phyloP scores from a whole-genome alignment of 1,140 invertebrate genomes.

The Danaus plexippus region DNA sequence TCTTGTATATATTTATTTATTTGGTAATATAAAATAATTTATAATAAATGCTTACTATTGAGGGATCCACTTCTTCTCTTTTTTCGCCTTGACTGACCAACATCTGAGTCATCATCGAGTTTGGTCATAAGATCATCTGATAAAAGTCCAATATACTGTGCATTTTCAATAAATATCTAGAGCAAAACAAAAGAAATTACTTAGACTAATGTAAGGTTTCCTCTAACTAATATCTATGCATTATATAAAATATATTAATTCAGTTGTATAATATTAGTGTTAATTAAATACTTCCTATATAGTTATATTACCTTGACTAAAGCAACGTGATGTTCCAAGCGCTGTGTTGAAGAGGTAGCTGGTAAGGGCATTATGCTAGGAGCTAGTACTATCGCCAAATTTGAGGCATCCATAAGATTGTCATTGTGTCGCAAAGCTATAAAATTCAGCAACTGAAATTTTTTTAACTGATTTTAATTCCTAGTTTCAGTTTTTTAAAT shows the following conservation, averaged over 20 bases:
- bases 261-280: no score
- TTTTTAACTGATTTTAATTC: slow-evolving; percentile 4
- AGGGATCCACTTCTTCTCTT: slow-evolving; percentile 86
- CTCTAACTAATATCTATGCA: no score
- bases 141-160: slow-evolving; percentile 80
- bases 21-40: slow-evolving; percentile 16
- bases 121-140: slow-evolving; percentile 74
- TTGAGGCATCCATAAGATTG: slow-evolving; percentile 87
- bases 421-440: slow-evolving; percentile 69
- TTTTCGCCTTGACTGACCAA: slow-evolving; percentile 76
- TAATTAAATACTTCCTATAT: no score
- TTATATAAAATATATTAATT: no score
- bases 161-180: slow-evolving; percentile 84
- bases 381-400: slow-evolving; percentile 85
- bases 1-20: slow-evolving; percentile 5
- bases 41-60: slow-evolving; percentile 75
- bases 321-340: slow-evolving; percentile 75
- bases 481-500: no score
- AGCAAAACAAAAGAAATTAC: slow-evolving; percentile 40
- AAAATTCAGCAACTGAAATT: slow-evolving; percentile 60
- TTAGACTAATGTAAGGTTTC: slow-evolving; percentile 9
- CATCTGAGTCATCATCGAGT: slow-evolving; percentile 69
- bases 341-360: slow-evolving; percentile 73
- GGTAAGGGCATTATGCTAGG: slow-evolving; percentile 87
- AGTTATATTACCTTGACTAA: slow-evolving; percentile 22